Percentiles rank a stretch among this genome's conserved stretches.
Evolutionary conservation across 2,888 invertebrate genomes (phyloP).

Genomic region (Pristionchus fissidentatus): DNA sequence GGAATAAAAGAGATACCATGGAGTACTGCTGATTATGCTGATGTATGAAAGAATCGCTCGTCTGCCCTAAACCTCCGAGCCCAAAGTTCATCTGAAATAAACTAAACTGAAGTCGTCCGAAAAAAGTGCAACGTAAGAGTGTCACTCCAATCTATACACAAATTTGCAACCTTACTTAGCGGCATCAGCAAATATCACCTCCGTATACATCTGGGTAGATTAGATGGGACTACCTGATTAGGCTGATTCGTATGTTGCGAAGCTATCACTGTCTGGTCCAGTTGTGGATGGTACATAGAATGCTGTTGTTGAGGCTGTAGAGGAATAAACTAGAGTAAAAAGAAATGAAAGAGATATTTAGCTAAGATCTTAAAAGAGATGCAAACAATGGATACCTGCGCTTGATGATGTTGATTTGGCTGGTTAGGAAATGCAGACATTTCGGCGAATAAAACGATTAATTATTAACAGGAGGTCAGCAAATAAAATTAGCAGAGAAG

Average conservation of each 20-base stretch:
- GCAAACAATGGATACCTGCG: neutral
- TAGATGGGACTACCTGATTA: slow-evolving; percentile 20
- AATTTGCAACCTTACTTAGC: no score
- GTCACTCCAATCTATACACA: no score
- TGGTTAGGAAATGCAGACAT: neutral
- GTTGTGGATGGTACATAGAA: neutral
- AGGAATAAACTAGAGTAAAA: neutral
- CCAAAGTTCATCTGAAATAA: slow-evolving; percentile 14
- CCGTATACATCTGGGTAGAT: neutral
- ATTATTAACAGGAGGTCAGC: neutral
- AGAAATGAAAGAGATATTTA: neutral
- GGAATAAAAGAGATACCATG: neutral
- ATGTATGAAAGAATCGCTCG: slow-evolving; percentile 15
- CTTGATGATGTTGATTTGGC: neutral
- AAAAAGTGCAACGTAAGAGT: no score
- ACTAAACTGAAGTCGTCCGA: no score
- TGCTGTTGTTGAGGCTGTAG: neutral
- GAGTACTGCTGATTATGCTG: slow-evolving; percentile 9
- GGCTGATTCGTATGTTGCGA: neutral
- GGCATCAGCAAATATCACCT: no score
- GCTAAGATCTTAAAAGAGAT: neutral
- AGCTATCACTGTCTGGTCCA: neutral
- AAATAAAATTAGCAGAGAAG: neutral
- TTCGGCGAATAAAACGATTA: neutral
- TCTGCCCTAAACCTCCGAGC: neutral